phyloP scores from a whole-genome alignment of 2,113 vertebrate genomes.

The Rynchops niger region DNA sequence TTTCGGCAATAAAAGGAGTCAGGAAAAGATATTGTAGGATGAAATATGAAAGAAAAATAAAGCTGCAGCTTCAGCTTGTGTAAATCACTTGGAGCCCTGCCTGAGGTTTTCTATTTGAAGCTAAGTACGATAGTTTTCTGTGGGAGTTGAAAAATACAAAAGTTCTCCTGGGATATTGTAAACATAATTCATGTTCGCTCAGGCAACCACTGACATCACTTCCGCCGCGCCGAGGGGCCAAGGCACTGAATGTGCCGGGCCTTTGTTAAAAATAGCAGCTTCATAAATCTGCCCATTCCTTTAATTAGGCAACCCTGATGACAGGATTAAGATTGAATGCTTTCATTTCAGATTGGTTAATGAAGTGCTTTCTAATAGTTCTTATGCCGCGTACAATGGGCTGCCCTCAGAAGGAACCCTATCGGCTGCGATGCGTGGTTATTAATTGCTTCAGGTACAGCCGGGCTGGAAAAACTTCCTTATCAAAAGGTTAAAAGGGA shows the following conservation, averaged over 20 bases:
- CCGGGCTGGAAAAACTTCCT: background rate
- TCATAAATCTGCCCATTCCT: conserved; percentile 63
- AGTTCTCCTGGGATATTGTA: conserved; percentile 53
- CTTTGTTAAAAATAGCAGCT: conserved; percentile 66
- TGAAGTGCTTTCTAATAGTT: conserved; percentile 6
- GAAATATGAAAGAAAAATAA: background rate
- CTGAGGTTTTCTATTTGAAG: conserved; percentile 7
- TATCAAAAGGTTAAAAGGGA: background rate
- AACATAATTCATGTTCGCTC: conserved; percentile 63
- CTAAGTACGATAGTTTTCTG: background rate
- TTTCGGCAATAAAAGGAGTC: accelerated
- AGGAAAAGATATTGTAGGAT: background rate
- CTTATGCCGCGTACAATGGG: background rate
- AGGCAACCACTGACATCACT: conserved; percentile 64
- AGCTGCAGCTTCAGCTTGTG: background rate
- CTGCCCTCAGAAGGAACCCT: background rate
- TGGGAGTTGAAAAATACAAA: conserved; percentile 45
- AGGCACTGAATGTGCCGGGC: conserved; percentile 33
- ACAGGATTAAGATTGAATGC: conserved; percentile 55
- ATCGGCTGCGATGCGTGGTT: background rate
- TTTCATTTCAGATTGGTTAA: conserved; percentile 42
- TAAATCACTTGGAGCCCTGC: conserved; percentile 3
- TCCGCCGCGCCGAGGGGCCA: conserved; percentile 55
- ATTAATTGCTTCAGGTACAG: background rate
- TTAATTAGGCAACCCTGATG: conserved; percentile 59